Evolutionary conservation across 2,797 vertebrate species (phyloP), one percentile per base, ranked within the genome.

Genomic region (Avahi laniger): DNA sequence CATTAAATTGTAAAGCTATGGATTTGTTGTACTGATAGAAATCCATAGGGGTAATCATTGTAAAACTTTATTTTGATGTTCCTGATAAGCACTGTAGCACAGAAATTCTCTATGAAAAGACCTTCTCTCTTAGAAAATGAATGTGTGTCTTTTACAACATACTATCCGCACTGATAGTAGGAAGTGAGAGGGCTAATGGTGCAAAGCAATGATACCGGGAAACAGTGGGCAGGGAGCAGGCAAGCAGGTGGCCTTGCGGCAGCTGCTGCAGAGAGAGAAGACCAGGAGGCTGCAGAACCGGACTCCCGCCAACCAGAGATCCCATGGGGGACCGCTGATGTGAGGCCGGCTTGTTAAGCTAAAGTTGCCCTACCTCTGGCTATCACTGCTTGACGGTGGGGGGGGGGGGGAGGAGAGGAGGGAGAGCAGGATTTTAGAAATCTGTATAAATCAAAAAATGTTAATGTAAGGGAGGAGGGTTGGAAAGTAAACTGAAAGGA

Each of bases 51-150:
- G 35, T 79, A 94, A 75, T n/a, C 46, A 80, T 33, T 57, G 89
- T 17, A 84, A 92, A 89, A 52, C 38, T n/a, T 75, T 9, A 91
- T 41, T 70, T 12, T 50, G 30, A 75, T 59, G 43, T 70, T 80
- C 76, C 13, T 83, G 26, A 52, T 78, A 76, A 65, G 43, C 59
- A 82, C 86, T 48, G 26, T 11, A 87, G 35, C 63, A 78, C 0
- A 46, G 46, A 84, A 59, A 93, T 38, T 67, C 46, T 50, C 20
- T 94, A 15, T 35, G 38, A 91, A 82, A 76, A 92, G 50, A 54
- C 15, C 14, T 88, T 65, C 41, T 84, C n/a, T 50, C 67, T 82
- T 61, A 89, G 35, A 82, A 82, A 93, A 73, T 50, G 59, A 95
- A 43, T 5, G 2, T n/a, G 38, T 33, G n/a, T 69, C 82, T 91